Percentiles rank a stretch among this genome's conserved stretches.
Conservation (phyloP, 2,888 invertebrate species). For the Mythimna vitellina region DNA sequence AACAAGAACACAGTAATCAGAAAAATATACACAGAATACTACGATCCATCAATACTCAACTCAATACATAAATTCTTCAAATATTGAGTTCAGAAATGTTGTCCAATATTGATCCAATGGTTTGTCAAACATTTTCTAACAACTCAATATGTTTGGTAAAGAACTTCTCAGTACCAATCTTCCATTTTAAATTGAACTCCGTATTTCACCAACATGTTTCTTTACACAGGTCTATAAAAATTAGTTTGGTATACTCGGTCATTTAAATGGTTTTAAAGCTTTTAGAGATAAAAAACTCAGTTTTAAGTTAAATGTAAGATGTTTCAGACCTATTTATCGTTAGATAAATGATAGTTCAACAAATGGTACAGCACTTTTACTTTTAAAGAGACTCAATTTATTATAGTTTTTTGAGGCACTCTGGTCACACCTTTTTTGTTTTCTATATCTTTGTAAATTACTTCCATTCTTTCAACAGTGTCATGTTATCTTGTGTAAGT, state of each 20-base stretch:
- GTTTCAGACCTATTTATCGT: constrained; percentile 69
- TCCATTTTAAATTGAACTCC: constrained; percentile 65
- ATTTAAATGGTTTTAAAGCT: constrained; percentile 78
- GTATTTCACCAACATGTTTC: constrained; percentile 17
- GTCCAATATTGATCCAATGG: constrained; percentile 58
- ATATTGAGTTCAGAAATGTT: constrained; percentile 44
- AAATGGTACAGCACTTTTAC: constrained; percentile 68
- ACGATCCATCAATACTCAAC: constrained; percentile 31
- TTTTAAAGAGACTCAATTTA: constrained; percentile 68
- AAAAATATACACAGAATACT: constrained; percentile 29
- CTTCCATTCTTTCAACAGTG: constrained; percentile 27
- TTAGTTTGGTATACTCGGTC: constrained; percentile 75
- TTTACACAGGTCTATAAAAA: constrained; percentile 49
- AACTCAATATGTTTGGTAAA: constrained; percentile 74
- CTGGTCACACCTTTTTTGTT: constrained; percentile 33
- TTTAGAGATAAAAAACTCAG: constrained; percentile 78
- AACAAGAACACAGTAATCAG: constrained; percentile 4
- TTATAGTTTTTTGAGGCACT: constrained; percentile 54
- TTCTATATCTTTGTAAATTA: constrained; percentile 47
- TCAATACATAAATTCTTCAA: constrained; percentile 37
- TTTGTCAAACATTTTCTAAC: constrained; percentile 69
- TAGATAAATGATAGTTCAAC: constrained; percentile 60
- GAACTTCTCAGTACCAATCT: constrained; percentile 55
- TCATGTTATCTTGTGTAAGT: constrained; percentile 34
- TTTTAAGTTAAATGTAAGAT: constrained; percentile 79